These are phyloP conservation scores for Phocoena phocoena DNA, from an alignment of 2,113 vertebrate species.

Conservation along the genomic window DNA sequence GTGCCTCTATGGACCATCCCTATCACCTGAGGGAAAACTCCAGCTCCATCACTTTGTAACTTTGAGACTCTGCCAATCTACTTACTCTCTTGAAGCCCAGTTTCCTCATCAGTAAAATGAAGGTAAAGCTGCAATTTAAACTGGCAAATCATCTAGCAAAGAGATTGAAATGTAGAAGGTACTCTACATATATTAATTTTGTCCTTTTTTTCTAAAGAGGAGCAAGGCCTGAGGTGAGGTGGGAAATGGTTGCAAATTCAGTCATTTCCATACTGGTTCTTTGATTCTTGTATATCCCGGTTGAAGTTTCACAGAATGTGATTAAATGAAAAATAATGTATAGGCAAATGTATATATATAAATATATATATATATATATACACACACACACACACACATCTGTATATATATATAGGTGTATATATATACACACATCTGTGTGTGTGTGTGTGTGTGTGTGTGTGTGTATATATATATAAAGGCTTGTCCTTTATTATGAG, in stretches of 20 bases:
- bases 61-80: not conserved
- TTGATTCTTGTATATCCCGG: not conserved
- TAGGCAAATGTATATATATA: not conserved
- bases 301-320: not conserved
- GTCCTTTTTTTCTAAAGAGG: not conserved
- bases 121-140: not conserved
- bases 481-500: not conserved
- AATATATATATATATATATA: too few relatives aligned
- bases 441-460: too few relatives aligned
- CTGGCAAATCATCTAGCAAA: not conserved
- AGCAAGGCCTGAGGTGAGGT: not conserved
- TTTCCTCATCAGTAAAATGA: not conserved
- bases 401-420: not conserved
- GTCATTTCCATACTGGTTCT: not conserved
- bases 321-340: not conserved
- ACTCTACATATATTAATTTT: not conserved
- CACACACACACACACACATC: fast-evolving
- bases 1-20: not conserved
- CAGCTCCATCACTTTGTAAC: not conserved
- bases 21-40: not conserved
- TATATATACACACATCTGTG: not conserved
- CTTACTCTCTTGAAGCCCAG: not conserved
- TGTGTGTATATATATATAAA: not conserved
- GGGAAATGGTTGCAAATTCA: not conserved
- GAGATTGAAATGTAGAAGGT: not conserved